A percentile compares a stretch with the other conserved stretches of the same genome.
phyloP scores from a whole-genome alignment of 2,113 vertebrate genomes.

The Puffinus mauretanicus region DNA sequence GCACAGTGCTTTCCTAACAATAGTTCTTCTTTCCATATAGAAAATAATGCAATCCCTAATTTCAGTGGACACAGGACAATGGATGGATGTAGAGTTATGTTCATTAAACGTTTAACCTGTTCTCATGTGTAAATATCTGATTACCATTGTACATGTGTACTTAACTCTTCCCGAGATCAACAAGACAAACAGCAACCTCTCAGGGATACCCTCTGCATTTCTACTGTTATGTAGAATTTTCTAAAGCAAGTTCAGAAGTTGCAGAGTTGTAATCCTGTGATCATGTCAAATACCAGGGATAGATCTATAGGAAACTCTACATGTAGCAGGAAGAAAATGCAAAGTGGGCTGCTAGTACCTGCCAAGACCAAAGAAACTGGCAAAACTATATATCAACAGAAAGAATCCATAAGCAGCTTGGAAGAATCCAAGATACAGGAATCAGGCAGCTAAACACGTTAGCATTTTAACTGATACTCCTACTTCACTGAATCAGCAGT shows the following conservation, averaged over 20 bases:
- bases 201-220: not conserved
- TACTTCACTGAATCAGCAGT: not conserved
- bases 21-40: not conserved
- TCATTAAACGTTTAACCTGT: not conserved
- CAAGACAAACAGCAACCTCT: not conserved
- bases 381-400: not conserved
- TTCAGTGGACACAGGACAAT: too few species aligned
- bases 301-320: not conserved
- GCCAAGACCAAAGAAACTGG: not conserved
- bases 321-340: not conserved
- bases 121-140: not conserved
- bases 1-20: not conserved
- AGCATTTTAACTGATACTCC: not conserved
- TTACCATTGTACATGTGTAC: not conserved
- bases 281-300: not conserved
- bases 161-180: not conserved
- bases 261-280: not conserved
- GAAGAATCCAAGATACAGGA: not conserved
- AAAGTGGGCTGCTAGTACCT: not conserved
- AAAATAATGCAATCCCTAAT: not conserved
- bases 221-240: not conserved
- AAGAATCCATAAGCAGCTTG: not conserved
- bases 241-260: not conserved
- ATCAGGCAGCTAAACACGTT: not conserved
- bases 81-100: not conserved